These are phyloP conservation scores for Bombus pascuorum DNA, from an alignment of 1,140 invertebrate species.

Conservation along the genomic window DNA sequence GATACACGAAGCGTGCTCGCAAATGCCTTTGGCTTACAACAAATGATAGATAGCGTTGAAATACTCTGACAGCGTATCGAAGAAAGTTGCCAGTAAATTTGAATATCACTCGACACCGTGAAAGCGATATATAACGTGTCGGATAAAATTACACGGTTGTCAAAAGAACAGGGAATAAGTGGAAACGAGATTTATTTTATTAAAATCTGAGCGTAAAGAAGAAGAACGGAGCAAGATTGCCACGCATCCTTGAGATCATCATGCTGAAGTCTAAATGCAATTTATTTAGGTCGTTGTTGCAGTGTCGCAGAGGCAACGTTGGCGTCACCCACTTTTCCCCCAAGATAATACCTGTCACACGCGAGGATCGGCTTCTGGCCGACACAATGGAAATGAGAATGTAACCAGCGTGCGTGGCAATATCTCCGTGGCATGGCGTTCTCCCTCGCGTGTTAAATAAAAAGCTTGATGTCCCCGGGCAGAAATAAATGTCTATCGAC, in stretches of 20 bases:
- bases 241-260: background rate
- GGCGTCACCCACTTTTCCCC: conserved; percentile 61
- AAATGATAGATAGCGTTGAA: background rate
- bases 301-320: conserved; percentile 25
- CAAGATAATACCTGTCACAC: conserved; percentile 72
- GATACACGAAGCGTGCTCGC: background rate
- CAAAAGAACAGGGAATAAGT: background rate
- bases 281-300: conserved; percentile 40
- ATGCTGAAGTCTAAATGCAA: conserved; percentile 15
- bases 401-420: background rate
- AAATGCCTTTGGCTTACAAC: background rate
- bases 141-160: background rate
- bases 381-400: conserved; percentile 42
- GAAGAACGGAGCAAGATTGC: background rate
- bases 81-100: background rate
- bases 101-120: background rate
- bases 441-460: conserved; percentile 1
- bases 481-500: conserved; percentile 31
- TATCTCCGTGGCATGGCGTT: background rate
- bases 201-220: background rate
- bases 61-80: background rate
- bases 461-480: background rate
- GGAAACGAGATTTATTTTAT: background rate
- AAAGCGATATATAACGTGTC: too few relatives aligned
- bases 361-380: conserved; percentile 44